Base-by-base conservation (phyloP, 2,888 invertebrate genomes). In the Drosophila multiciliata region DNA sequence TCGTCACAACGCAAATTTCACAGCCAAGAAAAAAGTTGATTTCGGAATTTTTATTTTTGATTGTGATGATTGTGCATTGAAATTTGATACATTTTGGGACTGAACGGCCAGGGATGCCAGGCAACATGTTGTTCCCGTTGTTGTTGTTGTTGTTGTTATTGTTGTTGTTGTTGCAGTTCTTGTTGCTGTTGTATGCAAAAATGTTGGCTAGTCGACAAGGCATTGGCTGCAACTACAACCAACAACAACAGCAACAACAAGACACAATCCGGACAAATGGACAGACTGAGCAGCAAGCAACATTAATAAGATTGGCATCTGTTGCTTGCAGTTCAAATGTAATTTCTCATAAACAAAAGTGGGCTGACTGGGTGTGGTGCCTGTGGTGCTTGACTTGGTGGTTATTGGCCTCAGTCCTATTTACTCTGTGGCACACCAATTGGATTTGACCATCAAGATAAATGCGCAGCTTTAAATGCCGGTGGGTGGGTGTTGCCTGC, bases 11-110 rank as follows among this genome's bases (percentile, higher is more conserved):
- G 72, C 23, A 72, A 67, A 73, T 71, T 71, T 71, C 60, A 38
- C 59, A 66, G 72, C 36, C 32, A 77, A 62, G 67, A 83, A 80
- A 82, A 83, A 82, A 87, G 83, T 90, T 91, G 90, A 87, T 89
- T 87, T 87, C 85, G 81, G 87, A 87, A 86, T 83, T 89, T 86
- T 87, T 88, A 89, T 90, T 88, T 87, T 84, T 85, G 88, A 90
- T 90, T 89, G 87, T 90, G 91, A 90, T 90, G 91, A 91, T 91
- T 91, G 91, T 91, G 90, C 89, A 90, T 91, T 91, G 91, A 91
- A 91, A 91, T 91, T 91, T 91, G 92, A 91, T 91, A 91, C 91
- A 91, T 91, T 91, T 91, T 86, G 87, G 87, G 86, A 87, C 86
- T 75, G 83, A 87, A 65, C 68, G 64, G 78, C 64, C 58, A 54